Evolutionary conservation across 2,888 invertebrate species (phyloP), one percentile per base, ranked within the genome.

Genomic region (Watsonalla cultraria): DNA sequence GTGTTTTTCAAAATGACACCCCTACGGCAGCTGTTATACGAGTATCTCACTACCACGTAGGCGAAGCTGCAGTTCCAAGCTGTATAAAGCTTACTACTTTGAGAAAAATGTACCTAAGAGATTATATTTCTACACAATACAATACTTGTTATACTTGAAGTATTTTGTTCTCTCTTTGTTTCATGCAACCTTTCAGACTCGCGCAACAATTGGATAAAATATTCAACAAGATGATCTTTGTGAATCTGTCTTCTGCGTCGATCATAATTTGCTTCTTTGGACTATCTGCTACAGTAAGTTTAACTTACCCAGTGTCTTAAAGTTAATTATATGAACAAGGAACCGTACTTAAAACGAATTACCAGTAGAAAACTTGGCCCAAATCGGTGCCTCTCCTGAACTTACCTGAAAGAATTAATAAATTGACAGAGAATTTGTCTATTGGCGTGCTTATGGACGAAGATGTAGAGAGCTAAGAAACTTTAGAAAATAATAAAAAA

Each of bases 191-290:
- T 74, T 74, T 52, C 65, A 84, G 86, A 14, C 56, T 82, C 33
- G 54, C 76, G 0, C 9, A 70, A 34, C 57, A 69, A 50, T 47
- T 84, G 45, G 76, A 84, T 47, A 54, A 68, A 4, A 70, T 78
- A 42, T 84, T 82, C 47, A 78, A 80, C 51, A 64, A 64, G 57
- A 69, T 83, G 52, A 71, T 82, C 9, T 84, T 84, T 53, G 53
- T 80, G 0, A 75, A 79, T 62, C 55, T 86, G 34, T 57, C 74
- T 0, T 72, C 76, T 42, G 70, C 76, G 0, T 76, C 75, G 0
- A 60, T 81, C 9, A 70, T 70, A 0, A 70, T 78, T n/a, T 78
- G 82, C 48, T 80, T 84, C 37, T 85, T 83, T 47, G 78, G 72
- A 5, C 71, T 86, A 34, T 65, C 77, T 11, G 70, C 74, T 6